Evolutionary conservation across 2,797 vertebrate species (phyloP).

Genomic region (Hafferia zeledoni): DNA sequence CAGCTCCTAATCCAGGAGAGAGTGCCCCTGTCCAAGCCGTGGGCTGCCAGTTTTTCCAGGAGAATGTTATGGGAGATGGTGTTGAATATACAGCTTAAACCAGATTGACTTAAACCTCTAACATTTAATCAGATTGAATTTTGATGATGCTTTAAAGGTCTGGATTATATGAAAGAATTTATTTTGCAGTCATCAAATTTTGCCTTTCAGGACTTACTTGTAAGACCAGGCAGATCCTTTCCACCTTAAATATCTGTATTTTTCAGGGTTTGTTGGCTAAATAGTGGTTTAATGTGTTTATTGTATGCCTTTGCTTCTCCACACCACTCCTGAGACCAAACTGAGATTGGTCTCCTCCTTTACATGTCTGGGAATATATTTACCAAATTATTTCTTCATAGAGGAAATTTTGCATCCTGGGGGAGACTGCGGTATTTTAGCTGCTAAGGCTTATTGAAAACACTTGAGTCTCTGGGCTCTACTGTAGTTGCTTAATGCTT

Average conservation of each 20-base stretch:
- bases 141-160: not conserved
- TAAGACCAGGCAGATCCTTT: not conserved
- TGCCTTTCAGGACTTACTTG: not conserved
- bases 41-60: too few relatives aligned
- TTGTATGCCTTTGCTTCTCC: not conserved
- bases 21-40: too few relatives aligned
- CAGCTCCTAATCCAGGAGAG: too few relatives aligned
- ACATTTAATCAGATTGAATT: not conserved
- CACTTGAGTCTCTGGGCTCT: not conserved
- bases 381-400: not conserved
- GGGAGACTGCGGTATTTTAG: not conserved
- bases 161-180: not conserved
- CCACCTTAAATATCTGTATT: not conserved
- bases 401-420: not conserved
- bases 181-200: not conserved
- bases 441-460: not conserved
- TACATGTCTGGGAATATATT: fast-evolving
- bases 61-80: too few relatives aligned
- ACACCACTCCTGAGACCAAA: not conserved
- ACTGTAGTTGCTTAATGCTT: not conserved
- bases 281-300: not conserved
- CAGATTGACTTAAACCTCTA: not conserved
- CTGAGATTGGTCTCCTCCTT: not conserved
- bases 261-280: not conserved
- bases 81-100: not conserved